These are phyloP conservation scores for Volucella zonaria DNA, from an alignment of 2,888 invertebrate genomes.

Conservation along the genomic window DNA sequence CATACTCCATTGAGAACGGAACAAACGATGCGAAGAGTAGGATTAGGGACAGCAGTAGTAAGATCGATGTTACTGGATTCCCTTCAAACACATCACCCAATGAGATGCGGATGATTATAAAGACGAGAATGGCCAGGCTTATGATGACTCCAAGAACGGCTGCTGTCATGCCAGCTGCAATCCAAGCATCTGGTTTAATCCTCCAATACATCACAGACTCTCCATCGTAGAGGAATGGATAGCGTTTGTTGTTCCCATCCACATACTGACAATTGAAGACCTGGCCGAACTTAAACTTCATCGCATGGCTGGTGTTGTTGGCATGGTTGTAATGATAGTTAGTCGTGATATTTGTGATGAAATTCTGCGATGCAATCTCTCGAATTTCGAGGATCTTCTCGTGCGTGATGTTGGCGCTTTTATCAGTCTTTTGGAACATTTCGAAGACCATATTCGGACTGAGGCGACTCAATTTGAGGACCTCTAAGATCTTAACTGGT, in stretches of 20 bases:
- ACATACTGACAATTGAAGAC: slow-evolving; percentile 81
- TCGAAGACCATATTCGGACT: slow-evolving; percentile 80
- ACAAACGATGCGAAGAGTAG: slow-evolving; percentile 83
- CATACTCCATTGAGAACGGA: slow-evolving; percentile 83
- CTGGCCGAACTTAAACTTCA: slow-evolving; percentile 81
- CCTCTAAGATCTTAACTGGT: slow-evolving; percentile 77
- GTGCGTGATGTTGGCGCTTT: slow-evolving; percentile 68
- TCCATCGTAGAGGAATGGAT: slow-evolving; percentile 81
- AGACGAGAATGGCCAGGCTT: slow-evolving; percentile 86
- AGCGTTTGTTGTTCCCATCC: slow-evolving; percentile 79
- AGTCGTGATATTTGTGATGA: slow-evolving; percentile 81
- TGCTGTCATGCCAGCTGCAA: slow-evolving; percentile 86
- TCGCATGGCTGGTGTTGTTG: slow-evolving; percentile 80
- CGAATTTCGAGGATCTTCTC: slow-evolving; percentile 78
- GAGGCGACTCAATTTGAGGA: slow-evolving; percentile 79
- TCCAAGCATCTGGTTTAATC: slow-evolving; percentile 83
- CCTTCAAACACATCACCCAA: slow-evolving; percentile 87
- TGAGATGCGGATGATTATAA: slow-evolving; percentile 86
- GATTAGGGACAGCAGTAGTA: slow-evolving; percentile 83
- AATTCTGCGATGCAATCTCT: slow-evolving; percentile 81
- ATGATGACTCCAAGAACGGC: slow-evolving; percentile 86
- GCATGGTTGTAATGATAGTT: slow-evolving; percentile 81
- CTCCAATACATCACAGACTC: slow-evolving; percentile 82
- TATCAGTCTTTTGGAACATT: slow-evolving; percentile 80
- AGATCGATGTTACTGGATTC: slow-evolving; percentile 85